A percentile compares a stretch with the other conserved stretches of the same genome.
phyloP scores from a whole-genome alignment of 1,140 invertebrate species.

The Armadillidium nasatum region DNA sequence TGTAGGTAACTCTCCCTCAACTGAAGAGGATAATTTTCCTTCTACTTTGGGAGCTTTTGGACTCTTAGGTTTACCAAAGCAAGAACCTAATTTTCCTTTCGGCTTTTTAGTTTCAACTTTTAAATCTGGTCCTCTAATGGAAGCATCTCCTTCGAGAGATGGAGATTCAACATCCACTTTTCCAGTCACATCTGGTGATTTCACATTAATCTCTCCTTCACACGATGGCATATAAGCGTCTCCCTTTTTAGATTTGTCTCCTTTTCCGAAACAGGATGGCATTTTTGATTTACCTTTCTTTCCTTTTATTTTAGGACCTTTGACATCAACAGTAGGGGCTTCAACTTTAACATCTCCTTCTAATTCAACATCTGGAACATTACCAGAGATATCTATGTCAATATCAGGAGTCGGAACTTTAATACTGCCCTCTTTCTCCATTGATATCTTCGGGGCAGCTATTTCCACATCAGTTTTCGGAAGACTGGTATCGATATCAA shows the following conservation, averaged over 20 bases:
- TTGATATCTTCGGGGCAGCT: too few relatives aligned
- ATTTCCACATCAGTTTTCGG: too few relatives aligned
- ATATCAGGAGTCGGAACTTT: too few relatives aligned
- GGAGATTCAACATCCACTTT: background rate
- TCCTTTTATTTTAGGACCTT: background rate
- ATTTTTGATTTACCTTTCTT: slow-evolving; percentile 1
- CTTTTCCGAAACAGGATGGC: background rate
- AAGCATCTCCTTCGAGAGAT: slow-evolving; percentile 14
- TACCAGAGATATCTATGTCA: too few relatives aligned
- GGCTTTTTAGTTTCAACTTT: slow-evolving; percentile 28
- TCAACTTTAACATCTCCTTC: too few relatives aligned
- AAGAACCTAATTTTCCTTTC: slow-evolving; percentile 31
- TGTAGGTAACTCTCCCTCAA: slow-evolving; percentile 27
- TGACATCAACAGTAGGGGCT: too few relatives aligned
- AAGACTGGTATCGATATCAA: too few relatives aligned
- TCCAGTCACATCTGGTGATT: slow-evolving; percentile 16
- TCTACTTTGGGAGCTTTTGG: slow-evolving; percentile 21
- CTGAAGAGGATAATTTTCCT: slow-evolving; percentile 23
- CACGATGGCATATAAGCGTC: background rate
- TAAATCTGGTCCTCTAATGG: slow-evolving; percentile 24
- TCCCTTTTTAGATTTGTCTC: background rate
- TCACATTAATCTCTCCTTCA: slow-evolving; percentile 16
- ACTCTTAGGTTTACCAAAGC: slow-evolving; percentile 34
- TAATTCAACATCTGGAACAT: too few relatives aligned
- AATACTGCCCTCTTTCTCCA: too few relatives aligned